Evolutionary conservation across 1,140 invertebrate genomes (phyloP).

Genomic region (Apocrypta bakeri): DNA sequence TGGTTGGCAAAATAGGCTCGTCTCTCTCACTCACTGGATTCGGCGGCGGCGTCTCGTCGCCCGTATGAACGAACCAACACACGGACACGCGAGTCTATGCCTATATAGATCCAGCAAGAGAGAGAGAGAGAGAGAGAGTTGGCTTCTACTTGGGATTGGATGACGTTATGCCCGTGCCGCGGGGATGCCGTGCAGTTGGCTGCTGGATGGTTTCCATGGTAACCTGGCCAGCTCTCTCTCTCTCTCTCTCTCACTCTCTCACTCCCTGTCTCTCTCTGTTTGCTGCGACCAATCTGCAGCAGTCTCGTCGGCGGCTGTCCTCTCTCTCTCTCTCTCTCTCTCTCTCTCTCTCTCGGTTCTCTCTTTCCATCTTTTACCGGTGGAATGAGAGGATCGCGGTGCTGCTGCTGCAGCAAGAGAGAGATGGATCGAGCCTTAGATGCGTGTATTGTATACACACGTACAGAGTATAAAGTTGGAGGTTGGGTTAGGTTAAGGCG

Average conservation of each 20-base stretch:
- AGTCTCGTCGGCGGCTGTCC: constrained; percentile 50
- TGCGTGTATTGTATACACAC: neutral
- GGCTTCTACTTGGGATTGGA: constrained; percentile 48
- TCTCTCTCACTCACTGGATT: neutral
- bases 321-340: constrained; percentile 33
- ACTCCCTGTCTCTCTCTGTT: constrained; percentile 28
- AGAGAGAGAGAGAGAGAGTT: constrained; percentile 48
- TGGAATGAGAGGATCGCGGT: constrained; percentile 33
- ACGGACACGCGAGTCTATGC: constrained; percentile 32
- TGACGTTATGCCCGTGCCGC: constrained; percentile 39
- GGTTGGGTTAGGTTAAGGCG: neutral
- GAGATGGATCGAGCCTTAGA: neutral
- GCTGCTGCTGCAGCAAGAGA: neutral
- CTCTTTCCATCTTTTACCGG: constrained; percentile 47
- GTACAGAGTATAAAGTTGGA: neutral
- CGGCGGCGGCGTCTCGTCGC: constrained; percentile 38
- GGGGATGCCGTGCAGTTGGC: constrained; percentile 35
- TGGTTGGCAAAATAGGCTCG: constrained; percentile 4
- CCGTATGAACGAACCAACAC: constrained; percentile 34
- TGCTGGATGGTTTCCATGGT: constrained; percentile 61
- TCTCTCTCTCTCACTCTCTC: constrained; percentile 35
- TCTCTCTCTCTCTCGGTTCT: constrained; percentile 14
- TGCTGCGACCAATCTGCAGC: constrained; percentile 19
- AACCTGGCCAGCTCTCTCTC: constrained; percentile 50
- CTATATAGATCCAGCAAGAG: constrained; percentile 26